phyloP scores from a whole-genome alignment of 2,888 invertebrate genomes.

The Podabrus alpinus region DNA sequence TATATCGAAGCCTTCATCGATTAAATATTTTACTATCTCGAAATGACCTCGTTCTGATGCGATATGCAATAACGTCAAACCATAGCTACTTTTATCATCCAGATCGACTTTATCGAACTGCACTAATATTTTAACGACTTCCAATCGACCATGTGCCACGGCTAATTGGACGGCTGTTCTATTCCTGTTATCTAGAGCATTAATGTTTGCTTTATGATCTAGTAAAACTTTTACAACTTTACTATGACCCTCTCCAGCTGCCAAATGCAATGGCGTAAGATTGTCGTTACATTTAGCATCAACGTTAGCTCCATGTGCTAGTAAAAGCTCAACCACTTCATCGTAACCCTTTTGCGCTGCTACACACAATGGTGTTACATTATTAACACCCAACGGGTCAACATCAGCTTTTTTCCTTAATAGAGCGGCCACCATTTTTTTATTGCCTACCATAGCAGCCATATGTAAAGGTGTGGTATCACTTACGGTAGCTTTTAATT shows the following conservation, averaged over 20 bases:
- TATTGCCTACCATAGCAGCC: too few species aligned
- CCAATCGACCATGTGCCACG: neutral
- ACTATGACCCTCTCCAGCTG: neutral
- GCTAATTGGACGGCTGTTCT: neutral
- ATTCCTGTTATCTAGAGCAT: neutral
- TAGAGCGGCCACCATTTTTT: too few species aligned
- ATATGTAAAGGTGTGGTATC: too few species aligned
- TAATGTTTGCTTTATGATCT: neutral
- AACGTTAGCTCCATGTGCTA: neutral
- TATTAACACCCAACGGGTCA: too few species aligned
- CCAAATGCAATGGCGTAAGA: neutral
- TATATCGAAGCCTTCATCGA: neutral
- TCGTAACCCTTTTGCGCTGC: too few species aligned
- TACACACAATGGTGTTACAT: too few species aligned
- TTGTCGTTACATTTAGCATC: neutral
- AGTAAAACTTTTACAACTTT: neutral
- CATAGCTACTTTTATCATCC: neutral
- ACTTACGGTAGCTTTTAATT: too few species aligned
- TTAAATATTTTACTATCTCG: neutral
- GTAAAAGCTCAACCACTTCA: neutral
- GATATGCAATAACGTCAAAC: neutral
- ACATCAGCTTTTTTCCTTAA: too few species aligned
- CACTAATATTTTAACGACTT: neutral
- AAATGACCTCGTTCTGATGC: neutral
- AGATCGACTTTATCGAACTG: neutral